Evolutionary conservation across 2,888 invertebrate species (phyloP).

Genomic region (Netelia melanura): DNA sequence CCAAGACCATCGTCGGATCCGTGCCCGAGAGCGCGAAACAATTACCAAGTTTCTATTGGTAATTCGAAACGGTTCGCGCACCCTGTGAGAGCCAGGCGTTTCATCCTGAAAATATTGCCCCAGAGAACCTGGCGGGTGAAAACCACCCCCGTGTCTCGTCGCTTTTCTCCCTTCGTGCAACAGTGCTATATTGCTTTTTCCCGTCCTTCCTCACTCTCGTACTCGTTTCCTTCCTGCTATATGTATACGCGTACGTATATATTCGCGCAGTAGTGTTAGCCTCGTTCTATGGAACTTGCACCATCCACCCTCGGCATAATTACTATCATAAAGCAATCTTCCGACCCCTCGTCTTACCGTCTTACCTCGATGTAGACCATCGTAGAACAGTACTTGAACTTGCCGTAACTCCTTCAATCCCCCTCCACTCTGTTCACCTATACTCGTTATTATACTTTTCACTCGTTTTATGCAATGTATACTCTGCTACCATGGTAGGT

Average conservation of each 20-base stretch:
- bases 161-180: slow-evolving; percentile 14
- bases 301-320: slow-evolving; percentile 69
- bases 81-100: slow-evolving; percentile 62
- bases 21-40: slow-evolving; percentile 72
- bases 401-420: slow-evolving; percentile 53
- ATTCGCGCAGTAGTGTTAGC: slow-evolving; percentile 46
- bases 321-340: slow-evolving; percentile 75
- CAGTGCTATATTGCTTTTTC: slow-evolving; percentile 40
- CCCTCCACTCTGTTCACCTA: slow-evolving; percentile 17
- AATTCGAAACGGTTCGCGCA: slow-evolving; percentile 73
- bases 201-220: slow-evolving; percentile 8
- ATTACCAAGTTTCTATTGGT: slow-evolving; percentile 79
- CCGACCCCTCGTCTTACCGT: slow-evolving; percentile 58
- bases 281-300: slow-evolving; percentile 54
- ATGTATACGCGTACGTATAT: slow-evolving; percentile 10
- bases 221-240: slow-evolving; percentile 14
- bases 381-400: slow-evolving; percentile 33
- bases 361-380: slow-evolving; percentile 51
- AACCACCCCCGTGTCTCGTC: slow-evolving; percentile 31
- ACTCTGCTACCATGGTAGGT: not conserved
- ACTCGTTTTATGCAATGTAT: slow-evolving; percentile 25
- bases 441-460: slow-evolving; percentile 26
- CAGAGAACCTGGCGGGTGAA: slow-evolving; percentile 52
- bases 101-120: slow-evolving; percentile 74
- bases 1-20: slow-evolving; percentile 41